Base-by-base conservation (phyloP, 92 coral and sea anemone species). In the Diadumene lineata region DNA sequence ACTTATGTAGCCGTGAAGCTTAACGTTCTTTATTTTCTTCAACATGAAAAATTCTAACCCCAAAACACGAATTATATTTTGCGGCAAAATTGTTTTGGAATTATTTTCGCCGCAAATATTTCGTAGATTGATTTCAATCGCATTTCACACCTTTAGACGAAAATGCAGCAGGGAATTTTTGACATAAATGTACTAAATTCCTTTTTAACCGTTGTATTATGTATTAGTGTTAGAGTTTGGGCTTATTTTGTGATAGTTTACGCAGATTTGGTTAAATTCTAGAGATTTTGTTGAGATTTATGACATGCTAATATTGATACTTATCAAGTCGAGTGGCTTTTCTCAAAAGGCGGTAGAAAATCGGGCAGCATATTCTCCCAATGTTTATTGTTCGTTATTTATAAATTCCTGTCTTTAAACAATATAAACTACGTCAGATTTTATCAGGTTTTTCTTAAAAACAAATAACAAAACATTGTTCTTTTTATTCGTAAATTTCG, bases 341-440 rank as follows among this genome's bases (percentile, higher is more conserved):
- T 70, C 62, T 70, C 75, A 69, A 13, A 38, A 38, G 48, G 13
- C 29, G 28, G 23, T 13, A 2, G 17, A 17, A 23, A 34, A 46
- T 43, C 31, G 31, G 50, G 50, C 29, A 55, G 19, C 55, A 31
- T 68, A 22, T 46, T 23, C 58, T n/a, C n/a, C 25, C 24, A 72
- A 16, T 33, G 30, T 33, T 72, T 57, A 66, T 57, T 72, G 23
- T 32, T 56, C 66, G 19, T 56, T 57, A 56, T 72, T 72, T 31
- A 72, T n/a, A 53, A 50, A 56, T 72, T 31, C 55, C 11, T 30
- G 30, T 62, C 68, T 31, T 28, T 62, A 62, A 62, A 62, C 68
- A 56, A 38, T 70, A 24, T 72, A 29, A 31, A 51, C 43, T 55
- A 30, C 25, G 57, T 33, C 0, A 31, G 32, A 62, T 21, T 56